These are phyloP conservation scores for Thymallus thymallus DNA, from an alignment of 2,113 vertebrate species.

Conservation along the genomic window DNA sequence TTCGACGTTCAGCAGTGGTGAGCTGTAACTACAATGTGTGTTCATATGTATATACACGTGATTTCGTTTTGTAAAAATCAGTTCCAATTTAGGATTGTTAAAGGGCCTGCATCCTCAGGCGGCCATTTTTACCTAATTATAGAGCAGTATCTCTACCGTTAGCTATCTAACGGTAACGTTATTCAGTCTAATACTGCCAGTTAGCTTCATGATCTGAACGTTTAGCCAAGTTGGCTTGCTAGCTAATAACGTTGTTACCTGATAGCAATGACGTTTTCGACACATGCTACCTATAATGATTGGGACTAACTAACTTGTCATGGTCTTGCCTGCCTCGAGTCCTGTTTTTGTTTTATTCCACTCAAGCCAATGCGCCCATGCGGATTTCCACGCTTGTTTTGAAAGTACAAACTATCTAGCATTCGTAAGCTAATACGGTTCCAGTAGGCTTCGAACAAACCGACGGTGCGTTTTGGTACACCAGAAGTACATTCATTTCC, in stretches of 20 bases:
- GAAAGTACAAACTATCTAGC: no score
- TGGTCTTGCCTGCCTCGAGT: no score
- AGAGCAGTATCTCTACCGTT: constrained; percentile 50
- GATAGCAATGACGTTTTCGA: not conserved
- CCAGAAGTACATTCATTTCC: no score
- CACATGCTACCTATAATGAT: no score
- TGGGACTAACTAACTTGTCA: no score
- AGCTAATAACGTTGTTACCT: not conserved
- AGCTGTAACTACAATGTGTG: not conserved
- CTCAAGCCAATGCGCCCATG: no score
- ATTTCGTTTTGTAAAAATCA: constrained; percentile 18
- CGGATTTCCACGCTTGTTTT: no score
- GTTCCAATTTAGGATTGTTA: constrained; percentile 23
- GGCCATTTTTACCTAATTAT: constrained; percentile 77
- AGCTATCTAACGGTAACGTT: constrained; percentile 37
- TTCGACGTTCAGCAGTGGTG: not conserved
- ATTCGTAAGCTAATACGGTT: no score
- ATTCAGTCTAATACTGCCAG: not conserved
- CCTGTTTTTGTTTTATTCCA: no score
- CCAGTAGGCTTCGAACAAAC: no score
- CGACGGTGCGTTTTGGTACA: no score
- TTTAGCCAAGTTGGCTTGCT: not conserved
- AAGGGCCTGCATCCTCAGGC: constrained; percentile 46
- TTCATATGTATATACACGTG: not conserved
- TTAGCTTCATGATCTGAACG: not conserved